Base-by-base conservation (phyloP, 2,888 invertebrate genomes). In the Ophion slaviceki region DNA sequence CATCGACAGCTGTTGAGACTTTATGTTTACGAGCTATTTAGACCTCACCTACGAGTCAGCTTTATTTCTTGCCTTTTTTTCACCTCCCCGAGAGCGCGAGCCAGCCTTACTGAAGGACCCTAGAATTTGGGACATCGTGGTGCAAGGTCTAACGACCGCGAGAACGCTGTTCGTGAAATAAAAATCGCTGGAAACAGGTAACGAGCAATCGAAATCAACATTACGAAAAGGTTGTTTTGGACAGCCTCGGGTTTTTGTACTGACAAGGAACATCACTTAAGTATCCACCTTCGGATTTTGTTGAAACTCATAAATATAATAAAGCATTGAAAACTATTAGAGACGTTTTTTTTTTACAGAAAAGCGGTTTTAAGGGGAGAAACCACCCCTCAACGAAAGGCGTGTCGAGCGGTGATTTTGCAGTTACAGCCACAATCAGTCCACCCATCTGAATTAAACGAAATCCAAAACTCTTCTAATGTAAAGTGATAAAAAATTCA, bases 1-100 rank as follows among this genome's bases (percentile, higher is more conserved):
- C 91, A 93, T 93, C 92, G 92, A 93, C 92, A 93, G 93, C 92
- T 92, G 92, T 91, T 92, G 89, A 89, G 81, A 68, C 88, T 90
- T 90, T 87, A 89, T 90, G 91, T 92, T 92, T 92, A 93, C 90
- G 92, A 92, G 90, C 90, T 90, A 90, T 92, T 92, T 90, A 90
- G 90, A 88, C 82, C 81, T 86, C 85, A 89, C 87, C 90, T 91
- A 91, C 92, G 91, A 91, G 90, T 91, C 90, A 89, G 91, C 91
- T 91, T 92, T 91, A 91, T 90, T 90, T 87, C 61, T 74, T 87
- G 85, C 82, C 82, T 74, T 79, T 79, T 70, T 71, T 71, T 71
- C 28, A 40, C 45, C 68, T 70, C 59, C 28, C 28, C 45, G 45
- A 68, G 57, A 40, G 32, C 67, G 47, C 79, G 62, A 24, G 70